A percentile compares a stretch with the other conserved stretches of the same genome.
phyloP scores from a whole-genome alignment of 2,113 vertebrate species.

The Anarrhichthys ocellatus region DNA sequence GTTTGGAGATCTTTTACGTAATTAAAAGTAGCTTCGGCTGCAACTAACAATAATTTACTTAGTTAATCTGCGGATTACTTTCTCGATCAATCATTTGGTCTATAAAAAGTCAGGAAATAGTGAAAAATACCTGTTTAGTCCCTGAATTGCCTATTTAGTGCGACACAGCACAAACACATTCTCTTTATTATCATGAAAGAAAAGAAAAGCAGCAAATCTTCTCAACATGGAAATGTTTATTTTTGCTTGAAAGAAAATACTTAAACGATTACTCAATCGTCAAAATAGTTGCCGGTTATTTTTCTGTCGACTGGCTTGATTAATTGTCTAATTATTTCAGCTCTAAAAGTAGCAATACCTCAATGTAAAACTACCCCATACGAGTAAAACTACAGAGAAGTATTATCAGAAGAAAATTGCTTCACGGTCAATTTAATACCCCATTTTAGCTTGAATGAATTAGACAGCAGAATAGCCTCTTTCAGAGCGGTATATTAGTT shows the following conservation, averaged over 20 bases:
- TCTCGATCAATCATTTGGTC: neutral
- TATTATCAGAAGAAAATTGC: neutral
- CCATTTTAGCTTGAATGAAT: neutral
- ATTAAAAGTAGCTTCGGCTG: neutral
- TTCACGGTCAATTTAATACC: neutral
- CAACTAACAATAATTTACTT: neutral
- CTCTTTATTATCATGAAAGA: neutral
- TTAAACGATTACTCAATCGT: neutral
- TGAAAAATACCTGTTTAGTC: neutral
- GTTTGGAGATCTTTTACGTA: neutral
- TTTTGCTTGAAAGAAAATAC: neutral
- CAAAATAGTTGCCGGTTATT: neutral
- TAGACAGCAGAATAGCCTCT: neutral
- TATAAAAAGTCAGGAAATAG: neutral
- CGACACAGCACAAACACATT: neutral
- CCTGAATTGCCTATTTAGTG: neutral
- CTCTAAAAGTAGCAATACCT: neutral
- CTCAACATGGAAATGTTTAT: neutral
- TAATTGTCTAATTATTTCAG: neutral
- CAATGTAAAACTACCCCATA: neutral
- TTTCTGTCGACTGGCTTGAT: neutral
- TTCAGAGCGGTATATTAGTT: neutral
- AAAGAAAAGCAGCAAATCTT: neutral
- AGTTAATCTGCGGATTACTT: neutral
- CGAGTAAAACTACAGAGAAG: neutral